Evolutionary conservation across 2,113 vertebrate genomes (phyloP).

Genomic region (Riparia riparia): DNA sequence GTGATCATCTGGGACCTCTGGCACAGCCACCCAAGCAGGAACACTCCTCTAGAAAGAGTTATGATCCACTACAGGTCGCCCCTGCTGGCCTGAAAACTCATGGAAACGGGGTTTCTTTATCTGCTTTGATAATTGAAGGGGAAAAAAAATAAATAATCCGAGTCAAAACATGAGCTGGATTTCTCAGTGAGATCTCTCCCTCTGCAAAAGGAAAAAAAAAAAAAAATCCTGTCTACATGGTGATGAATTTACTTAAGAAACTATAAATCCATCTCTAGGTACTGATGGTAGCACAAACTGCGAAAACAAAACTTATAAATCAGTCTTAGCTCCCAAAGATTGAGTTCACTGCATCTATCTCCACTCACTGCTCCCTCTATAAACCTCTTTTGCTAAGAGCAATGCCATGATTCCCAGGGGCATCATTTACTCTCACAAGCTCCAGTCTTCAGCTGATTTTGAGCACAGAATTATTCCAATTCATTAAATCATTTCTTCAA

Average conservation of each 20-base stretch:
- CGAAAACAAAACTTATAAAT: conserved; percentile 48
- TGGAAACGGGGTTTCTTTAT: not conserved
- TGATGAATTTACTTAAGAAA: conserved; percentile 61
- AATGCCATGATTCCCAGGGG: conserved; percentile 41
- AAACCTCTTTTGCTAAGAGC: conserved; percentile 68
- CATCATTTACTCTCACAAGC: conserved; percentile 35
- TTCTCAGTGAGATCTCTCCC: not conserved
- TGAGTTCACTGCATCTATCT: conserved; percentile 69
- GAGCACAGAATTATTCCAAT: not conserved
- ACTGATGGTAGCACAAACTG: conserved; percentile 33
- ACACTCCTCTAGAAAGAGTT: not conserved
- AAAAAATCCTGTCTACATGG: conserved; percentile 33
- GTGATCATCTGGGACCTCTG: not conserved
- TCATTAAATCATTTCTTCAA: not conserved
- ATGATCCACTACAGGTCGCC: rapidly evolving
- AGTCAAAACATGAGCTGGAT: not conserved
- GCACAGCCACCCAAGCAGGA: not conserved
- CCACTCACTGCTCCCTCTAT: conserved; percentile 58
- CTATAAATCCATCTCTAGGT: conserved; percentile 60
- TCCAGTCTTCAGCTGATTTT: conserved; percentile 13
- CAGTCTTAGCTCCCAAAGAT: conserved; percentile 20
- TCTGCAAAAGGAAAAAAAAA: not conserved
- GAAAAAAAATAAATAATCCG: rapidly evolving
- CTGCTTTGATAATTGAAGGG: not conserved
- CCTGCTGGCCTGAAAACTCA: not conserved